These are phyloP conservation scores for Bembecia ichneumoniformis DNA, from an alignment of 2,888 invertebrate genomes.

Conservation along the genomic window DNA sequence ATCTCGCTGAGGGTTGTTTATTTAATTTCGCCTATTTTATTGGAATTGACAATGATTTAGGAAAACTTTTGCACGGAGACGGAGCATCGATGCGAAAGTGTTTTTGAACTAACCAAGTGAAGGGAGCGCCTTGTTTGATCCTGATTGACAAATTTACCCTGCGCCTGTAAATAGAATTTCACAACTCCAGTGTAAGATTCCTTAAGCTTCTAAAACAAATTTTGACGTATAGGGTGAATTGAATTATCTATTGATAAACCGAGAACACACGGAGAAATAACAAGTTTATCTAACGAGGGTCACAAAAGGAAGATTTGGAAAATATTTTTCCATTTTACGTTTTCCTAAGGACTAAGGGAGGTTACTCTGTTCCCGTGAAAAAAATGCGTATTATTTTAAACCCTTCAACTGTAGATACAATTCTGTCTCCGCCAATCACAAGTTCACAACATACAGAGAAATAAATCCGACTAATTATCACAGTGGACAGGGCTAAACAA, in stretches of 20 bases:
- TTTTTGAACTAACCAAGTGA: conserved; percentile 19
- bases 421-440: too few relatives aligned
- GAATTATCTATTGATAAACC: conserved; percentile 28
- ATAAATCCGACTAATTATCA: too few relatives aligned
- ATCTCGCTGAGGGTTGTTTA: conserved; percentile 60
- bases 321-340: too few relatives aligned
- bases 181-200: conserved; percentile 24
- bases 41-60: conserved; percentile 65
- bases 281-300: conserved; percentile 27
- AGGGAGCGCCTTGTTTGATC: conserved; percentile 44
- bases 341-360: too few relatives aligned
- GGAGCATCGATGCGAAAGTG: conserved; percentile 18
- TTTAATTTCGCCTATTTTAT: conserved; percentile 68
- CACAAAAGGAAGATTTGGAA: conserved; percentile 1
- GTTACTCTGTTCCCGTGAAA: too few relatives aligned
- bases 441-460: too few relatives aligned
- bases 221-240: conserved; percentile 40
- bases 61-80: conserved; percentile 35
- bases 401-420: too few relatives aligned
- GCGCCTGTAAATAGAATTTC: conserved; percentile 46
- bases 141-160: conserved; percentile 61
- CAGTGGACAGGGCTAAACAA: too few relatives aligned
- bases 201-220: conserved; percentile 45
- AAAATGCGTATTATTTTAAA: too few relatives aligned
- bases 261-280: conserved; percentile 21